Evolutionary conservation across 2,888 invertebrate genomes (phyloP), one percentile per base, ranked within the genome.

Genomic region (Serripes groenlandicus): DNA sequence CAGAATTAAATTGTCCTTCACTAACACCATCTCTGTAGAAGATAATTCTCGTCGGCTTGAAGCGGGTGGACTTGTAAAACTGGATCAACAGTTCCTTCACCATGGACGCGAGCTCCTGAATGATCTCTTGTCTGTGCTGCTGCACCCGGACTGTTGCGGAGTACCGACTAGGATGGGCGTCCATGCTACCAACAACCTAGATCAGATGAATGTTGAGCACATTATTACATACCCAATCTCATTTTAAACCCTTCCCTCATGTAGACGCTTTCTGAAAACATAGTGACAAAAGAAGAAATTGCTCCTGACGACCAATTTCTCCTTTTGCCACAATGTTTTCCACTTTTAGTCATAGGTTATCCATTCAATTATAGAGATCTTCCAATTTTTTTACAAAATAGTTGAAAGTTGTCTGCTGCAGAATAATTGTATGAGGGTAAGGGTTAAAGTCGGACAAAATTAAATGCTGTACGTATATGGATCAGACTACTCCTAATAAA

Each of bases 1-100:
- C 97, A 92, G 98, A 98, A 83, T 98, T 96, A 95, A 99, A 99
- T 95, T 99, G 99, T 0, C 99, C 99, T 95, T 99, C 99, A 37
- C 98, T 98, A 75, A 99, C 99, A 78, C 99, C 99, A 94, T 99
- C 99, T n/a, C 99, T 97, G 95, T 99, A 99, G 94, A 99, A 97
- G 93, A 99, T 99, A 95, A 99, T 99, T 84, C 99, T 97, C 94
- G 99, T 98, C 23, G 99, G 99, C 95, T 99, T 99, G 96, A 99
- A 99, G 88, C 99, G 98, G 37, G 99, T 99, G 91, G 99, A 98
- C 95, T 99, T 98, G 96, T 99, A 99, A 96, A 99, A 99, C 97
- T 99, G 99, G 85, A 99, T 97, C 85, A 99, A 96, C 90, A 99
- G 96, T 95, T 99, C 99, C 96, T 95, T 94, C 89, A 99, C 99